Evolutionary conservation across 2,113 vertebrate species (phyloP).

Genomic region (Gorsachius goisagi): DNA sequence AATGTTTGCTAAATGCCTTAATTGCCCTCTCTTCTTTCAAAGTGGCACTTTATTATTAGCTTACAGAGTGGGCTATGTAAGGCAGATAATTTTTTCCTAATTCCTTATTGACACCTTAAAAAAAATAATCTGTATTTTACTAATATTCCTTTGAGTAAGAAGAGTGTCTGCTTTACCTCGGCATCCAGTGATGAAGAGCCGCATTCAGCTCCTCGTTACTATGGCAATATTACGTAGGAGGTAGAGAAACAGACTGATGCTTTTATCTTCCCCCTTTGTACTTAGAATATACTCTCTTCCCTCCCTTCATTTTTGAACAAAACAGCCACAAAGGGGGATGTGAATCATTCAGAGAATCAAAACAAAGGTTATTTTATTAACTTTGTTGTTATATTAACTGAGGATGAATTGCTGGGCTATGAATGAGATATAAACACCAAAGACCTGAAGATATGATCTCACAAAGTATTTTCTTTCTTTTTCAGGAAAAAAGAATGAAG

Average conservation of each 20-base stretch:
- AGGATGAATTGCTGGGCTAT: background rate
- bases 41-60: background rate
- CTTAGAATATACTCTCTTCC: background rate
- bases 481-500: no score
- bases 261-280: constrained; percentile 46
- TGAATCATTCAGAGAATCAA: constrained; percentile 16
- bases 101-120: background rate
- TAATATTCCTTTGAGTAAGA: constrained; percentile 22
- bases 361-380: constrained; percentile 11
- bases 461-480: background rate
- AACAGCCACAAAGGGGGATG: background rate
- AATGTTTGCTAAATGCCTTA: constrained; percentile 28
- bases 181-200: constrained; percentile 40
- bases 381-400: background rate
- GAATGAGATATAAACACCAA: background rate
- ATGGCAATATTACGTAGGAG: constrained; percentile 68
- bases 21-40: background rate
- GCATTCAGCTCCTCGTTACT: constrained; percentile 73
- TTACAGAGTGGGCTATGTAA: background rate
- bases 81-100: background rate
- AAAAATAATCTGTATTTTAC: background rate
- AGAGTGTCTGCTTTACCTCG: background rate
- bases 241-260: constrained; percentile 16
- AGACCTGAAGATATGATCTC: background rate
- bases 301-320: constrained; percentile 26